Conservation (phyloP, 2,113 vertebrate species). For the Vimba vimba region DNA sequence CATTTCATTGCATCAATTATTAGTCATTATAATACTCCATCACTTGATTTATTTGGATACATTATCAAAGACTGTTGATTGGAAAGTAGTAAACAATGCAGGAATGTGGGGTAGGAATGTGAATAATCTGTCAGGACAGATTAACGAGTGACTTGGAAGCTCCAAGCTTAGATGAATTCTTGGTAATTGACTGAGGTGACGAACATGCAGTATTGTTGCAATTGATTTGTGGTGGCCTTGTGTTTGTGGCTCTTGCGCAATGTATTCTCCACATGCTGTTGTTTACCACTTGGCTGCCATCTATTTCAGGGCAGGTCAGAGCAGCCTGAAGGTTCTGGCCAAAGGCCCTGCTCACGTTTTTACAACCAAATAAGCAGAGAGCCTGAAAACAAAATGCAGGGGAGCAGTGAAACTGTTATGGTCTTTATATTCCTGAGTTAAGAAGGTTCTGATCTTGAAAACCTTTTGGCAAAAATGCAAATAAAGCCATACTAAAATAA, state of each 20-base stretch:
- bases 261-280: slow-evolving; percentile 37
- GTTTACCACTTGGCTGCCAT: slow-evolving; percentile 47
- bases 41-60: neutral
- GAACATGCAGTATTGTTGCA: slow-evolving; percentile 11
- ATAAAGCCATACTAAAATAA: neutral
- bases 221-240: slow-evolving; percentile 11
- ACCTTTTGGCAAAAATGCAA: neutral
- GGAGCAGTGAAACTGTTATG: neutral
- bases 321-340: neutral
- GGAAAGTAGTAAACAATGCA: neutral
- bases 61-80: neutral
- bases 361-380: neutral
- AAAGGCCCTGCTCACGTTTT: slow-evolving; percentile 15
- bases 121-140: neutral
- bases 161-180: neutral
- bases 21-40: neutral
- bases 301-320: slow-evolving; percentile 48
- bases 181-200: neutral
- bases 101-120: neutral
- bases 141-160: neutral
- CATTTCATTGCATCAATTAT: neutral
- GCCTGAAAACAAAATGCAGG: neutral
- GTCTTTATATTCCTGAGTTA: neutral
- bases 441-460: neutral
- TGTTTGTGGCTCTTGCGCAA: slow-evolving; percentile 19